Base-by-base conservation (phyloP, 2,113 vertebrate species). In the Hydrochoerus hydrochaeris region DNA sequence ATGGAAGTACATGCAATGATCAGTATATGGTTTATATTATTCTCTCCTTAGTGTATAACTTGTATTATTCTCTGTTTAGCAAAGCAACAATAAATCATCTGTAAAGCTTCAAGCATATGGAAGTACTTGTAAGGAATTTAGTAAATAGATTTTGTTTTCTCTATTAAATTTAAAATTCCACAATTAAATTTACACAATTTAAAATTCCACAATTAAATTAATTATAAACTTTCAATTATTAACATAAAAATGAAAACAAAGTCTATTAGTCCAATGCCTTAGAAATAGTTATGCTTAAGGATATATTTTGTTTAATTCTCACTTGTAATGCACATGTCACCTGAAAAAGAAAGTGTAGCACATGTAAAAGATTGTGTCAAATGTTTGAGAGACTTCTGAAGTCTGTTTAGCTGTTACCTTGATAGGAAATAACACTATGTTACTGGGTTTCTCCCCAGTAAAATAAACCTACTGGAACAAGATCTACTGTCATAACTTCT, bases 361-460 rank as follows among this genome's bases (percentile, higher is more conserved):
- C 89, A 88, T 41, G 54, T 52, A 96, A 95, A 87, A 46, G 38
- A 91, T 11, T 62, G 58, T 90, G 65, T 73, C 30, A 73, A 60
- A 90, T 78, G 30, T 88, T 44, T 77, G 57, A 84, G 41, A 92
- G 58, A 85, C 85, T 77, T 17, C 69, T 54, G 77, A 93, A 95
- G 67, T 92, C 83, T 90, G 84, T 84, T 44, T 49, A 69, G 63
- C 80, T 60, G 11, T 73, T 71, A 93, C 88, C 91, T 38, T 49
- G 85, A 91, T 78, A 92, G 81, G 94, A 96, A 92, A 95, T 90
- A 67, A 95, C 75, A 75, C 14, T 26, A 78, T 35, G 89, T 75
- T 92, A 2, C 54, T 63, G 54, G 87, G 69, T 89, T 96, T 96
- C 65, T 62, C 32, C 94, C 84, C 78, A 84, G 38, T 54, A 71